Percentiles rank a stretch among this genome's conserved stretches.
These are phyloP conservation scores for Rhinogobio ventralis DNA, from an alignment of 2,797 vertebrate species.

Conservation along the genomic window DNA sequence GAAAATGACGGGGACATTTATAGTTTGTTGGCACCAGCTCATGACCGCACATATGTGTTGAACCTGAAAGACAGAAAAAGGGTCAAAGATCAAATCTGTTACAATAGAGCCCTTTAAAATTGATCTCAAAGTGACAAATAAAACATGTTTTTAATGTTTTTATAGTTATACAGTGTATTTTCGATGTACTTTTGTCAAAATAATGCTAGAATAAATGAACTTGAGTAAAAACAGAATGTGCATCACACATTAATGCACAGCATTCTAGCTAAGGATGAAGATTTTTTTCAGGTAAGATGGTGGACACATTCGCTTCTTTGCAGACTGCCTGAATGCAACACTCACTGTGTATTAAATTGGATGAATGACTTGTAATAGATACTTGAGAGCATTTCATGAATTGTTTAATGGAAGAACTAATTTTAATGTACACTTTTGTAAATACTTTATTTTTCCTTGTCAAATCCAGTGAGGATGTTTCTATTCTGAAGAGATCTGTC, in stretches of 20 bases:
- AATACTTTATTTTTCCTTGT: background rate
- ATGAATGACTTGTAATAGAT: constrained; percentile 3
- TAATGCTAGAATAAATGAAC: background rate
- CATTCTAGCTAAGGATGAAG: background rate
- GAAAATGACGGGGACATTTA: constrained; percentile 66
- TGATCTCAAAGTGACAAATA: background rate
- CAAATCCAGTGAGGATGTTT: background rate
- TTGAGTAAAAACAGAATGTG: background rate
- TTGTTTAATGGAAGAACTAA: background rate
- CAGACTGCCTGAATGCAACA: background rate
- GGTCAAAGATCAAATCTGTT: background rate
- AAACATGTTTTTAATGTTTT: background rate
- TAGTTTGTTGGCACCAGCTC: constrained; percentile 59
- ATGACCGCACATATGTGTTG: constrained; percentile 66
- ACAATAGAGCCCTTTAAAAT: background rate
- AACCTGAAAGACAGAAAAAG: constrained; percentile 54
- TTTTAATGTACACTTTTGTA: background rate
- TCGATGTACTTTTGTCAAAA: background rate
- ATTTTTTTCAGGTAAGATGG: constrained; percentile 15
- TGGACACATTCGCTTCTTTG: constrained; percentile 18
- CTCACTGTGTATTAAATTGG: background rate
- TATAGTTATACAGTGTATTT: too few species aligned
- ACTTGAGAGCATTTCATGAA: background rate
- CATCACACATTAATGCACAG: background rate
- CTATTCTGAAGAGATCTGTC: background rate